A percentile compares a stretch with the other conserved stretches of the same genome.
Evolutionary conservation across 2,797 vertebrate species (phyloP).

Genomic region (Sternotherus odoratus): DNA sequence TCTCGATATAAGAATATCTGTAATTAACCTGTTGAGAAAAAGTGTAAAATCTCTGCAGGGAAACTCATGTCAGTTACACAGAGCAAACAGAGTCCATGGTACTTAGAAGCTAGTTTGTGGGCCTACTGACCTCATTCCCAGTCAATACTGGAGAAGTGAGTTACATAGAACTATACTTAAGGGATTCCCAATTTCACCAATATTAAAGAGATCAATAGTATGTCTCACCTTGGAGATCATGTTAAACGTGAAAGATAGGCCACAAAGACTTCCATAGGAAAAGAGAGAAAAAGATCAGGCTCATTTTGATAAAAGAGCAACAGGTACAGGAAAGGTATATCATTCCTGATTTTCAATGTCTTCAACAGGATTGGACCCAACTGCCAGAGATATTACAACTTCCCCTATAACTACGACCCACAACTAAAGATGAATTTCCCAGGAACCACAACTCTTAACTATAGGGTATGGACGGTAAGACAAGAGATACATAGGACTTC

Average conservation of each 20-base stretch:
- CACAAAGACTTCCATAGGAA: neutral
- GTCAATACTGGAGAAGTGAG: neutral
- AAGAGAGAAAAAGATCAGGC: neutral
- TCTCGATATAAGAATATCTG: neutral
- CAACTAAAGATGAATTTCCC: slow-evolving; percentile 12
- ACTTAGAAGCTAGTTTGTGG: neutral
- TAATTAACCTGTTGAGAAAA: neutral
- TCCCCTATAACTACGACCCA: neutral
- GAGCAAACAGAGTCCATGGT: neutral
- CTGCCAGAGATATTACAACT: neutral
- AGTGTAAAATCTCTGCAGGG: neutral
- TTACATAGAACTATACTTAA: neutral
- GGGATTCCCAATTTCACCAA: neutral
- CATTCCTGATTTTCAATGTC: neutral
- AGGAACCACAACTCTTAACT: neutral
- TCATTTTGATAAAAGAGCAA: neutral
- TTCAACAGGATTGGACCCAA: neutral
- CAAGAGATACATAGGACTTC: neutral
- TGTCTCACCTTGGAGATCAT: neutral
- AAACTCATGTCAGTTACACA: neutral
- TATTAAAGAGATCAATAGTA: neutral
- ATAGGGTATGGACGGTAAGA: slow-evolving; percentile 34
- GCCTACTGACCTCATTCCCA: neutral
- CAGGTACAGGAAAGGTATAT: neutral
- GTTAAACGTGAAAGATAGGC: neutral